These are phyloP conservation scores for Drosophila atripex DNA, from an alignment of 2,888 invertebrate genomes.

Conservation along the genomic window DNA sequence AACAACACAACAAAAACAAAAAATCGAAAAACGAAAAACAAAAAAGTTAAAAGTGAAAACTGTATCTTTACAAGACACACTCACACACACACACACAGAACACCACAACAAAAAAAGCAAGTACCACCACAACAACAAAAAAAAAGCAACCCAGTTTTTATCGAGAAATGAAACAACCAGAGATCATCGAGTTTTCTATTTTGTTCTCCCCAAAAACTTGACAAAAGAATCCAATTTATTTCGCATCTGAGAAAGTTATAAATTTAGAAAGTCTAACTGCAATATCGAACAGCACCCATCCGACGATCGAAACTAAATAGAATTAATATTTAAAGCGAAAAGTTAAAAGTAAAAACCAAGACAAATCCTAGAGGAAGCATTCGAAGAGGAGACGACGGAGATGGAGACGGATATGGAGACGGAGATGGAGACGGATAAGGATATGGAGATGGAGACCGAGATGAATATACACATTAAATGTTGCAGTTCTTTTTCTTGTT, in stretches of 20 bases:
- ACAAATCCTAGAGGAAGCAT: conserved; percentile 37
- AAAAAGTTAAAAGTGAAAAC: no score
- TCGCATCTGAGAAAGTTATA: conserved; percentile 8
- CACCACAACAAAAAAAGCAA: conserved; percentile 10
- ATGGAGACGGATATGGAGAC: no score
- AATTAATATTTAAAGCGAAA: conserved; percentile 5
- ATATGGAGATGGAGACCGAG: conserved; percentile 1
- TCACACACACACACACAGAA: not conserved
- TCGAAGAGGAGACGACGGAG: conserved; percentile 9
- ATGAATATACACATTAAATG: conserved; percentile 25
- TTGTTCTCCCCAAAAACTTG: not conserved
- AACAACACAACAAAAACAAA: not conserved
- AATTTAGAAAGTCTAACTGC: conserved; percentile 23
- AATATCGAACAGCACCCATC: not conserved
- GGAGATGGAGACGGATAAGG: conserved; percentile 5
- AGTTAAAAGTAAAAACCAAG: conserved; percentile 23
- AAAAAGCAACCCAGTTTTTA: conserved; percentile 5
- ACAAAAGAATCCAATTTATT: conserved; percentile 9
- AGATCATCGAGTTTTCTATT: conserved; percentile 3
- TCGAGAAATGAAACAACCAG: not conserved
- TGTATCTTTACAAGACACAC: not conserved
- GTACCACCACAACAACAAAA: conserved; percentile 13
- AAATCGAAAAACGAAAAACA: not conserved
- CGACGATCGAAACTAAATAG: conserved; percentile 25
- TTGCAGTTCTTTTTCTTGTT: conserved; percentile 62